These are phyloP conservation scores for Acanthosepion esculentum DNA, from an alignment of 2,888 invertebrate genomes.

Conservation along the genomic window DNA sequence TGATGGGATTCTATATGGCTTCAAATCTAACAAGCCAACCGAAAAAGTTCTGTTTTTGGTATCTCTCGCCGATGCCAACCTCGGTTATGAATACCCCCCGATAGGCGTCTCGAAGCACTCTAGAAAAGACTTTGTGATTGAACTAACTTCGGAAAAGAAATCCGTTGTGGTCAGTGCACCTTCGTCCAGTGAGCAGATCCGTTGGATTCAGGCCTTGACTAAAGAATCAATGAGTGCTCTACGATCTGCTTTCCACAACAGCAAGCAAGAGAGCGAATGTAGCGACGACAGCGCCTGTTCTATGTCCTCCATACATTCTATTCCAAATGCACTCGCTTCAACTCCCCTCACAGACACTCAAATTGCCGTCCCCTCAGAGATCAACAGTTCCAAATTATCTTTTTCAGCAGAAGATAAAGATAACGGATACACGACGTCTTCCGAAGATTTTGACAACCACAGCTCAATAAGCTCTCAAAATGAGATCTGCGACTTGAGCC, in stretches of 20 bases:
- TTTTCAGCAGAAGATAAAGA: neutral
- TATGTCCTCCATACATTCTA: neutral
- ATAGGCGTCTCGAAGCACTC: neutral
- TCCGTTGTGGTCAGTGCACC: neutral
- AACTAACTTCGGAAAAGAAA: neutral
- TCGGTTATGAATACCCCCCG: neutral
- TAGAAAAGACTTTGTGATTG: neutral
- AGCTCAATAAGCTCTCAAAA: neutral
- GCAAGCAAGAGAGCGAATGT: neutral
- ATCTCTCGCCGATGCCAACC: neutral
- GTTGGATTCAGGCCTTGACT: neutral
- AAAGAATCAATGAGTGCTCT: neutral
- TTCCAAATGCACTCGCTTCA: neutral
- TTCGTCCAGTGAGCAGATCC: neutral
- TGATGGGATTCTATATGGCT: neutral
- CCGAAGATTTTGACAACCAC: neutral
- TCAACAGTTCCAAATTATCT: neutral
- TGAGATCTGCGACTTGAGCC: neutral
- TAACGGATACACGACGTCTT: neutral
- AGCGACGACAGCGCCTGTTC: neutral
- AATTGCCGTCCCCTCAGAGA: neutral
- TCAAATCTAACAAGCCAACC: neutral
- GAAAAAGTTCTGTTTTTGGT: neutral
- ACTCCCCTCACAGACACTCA: neutral
- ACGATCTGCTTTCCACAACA: neutral